Conservation (phyloP, 2,113 vertebrate genomes). For the Montifringilla adamsi region DNA sequence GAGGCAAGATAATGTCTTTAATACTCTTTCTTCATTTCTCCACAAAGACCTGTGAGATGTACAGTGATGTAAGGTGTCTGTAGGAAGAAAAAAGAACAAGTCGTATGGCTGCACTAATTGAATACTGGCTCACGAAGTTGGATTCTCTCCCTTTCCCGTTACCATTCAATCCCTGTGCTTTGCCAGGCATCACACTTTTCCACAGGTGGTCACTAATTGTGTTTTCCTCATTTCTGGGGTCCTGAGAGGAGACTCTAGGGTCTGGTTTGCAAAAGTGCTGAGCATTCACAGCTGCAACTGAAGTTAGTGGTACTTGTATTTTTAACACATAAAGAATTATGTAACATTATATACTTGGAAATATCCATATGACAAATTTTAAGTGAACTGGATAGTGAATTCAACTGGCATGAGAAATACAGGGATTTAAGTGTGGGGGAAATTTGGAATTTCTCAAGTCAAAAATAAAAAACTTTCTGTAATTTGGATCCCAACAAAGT, state of each 20-base stretch:
- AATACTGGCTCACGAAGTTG: neutral
- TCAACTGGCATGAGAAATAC: conserved; percentile 14
- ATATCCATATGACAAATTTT: conserved; percentile 1
- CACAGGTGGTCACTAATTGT: conserved; percentile 45
- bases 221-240: conserved; percentile 37
- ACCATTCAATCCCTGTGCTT: neutral
- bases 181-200: conserved; percentile 54
- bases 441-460: conserved; percentile 21
- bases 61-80: neutral
- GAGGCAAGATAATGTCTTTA: neutral
- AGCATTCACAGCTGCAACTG: conserved; percentile 51
- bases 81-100: neutral
- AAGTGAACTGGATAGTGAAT: conserved; percentile 15
- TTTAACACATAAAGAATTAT: conserved; percentile 15
- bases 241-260: neutral
- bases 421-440: conserved; percentile 1
- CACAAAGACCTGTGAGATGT: neutral
- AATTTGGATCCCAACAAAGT: conserved; percentile 5
- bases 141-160: neutral
- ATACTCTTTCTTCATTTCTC: neutral
- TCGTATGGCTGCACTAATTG: rapidly evolving
- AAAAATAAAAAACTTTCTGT: conserved; percentile 8
- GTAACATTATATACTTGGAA: conserved; percentile 14
- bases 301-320: conserved; percentile 12
- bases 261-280: conserved; percentile 29